Evolutionary conservation across 2,113 vertebrate species (phyloP).

Genomic region (Mormyrus iriodes): DNA sequence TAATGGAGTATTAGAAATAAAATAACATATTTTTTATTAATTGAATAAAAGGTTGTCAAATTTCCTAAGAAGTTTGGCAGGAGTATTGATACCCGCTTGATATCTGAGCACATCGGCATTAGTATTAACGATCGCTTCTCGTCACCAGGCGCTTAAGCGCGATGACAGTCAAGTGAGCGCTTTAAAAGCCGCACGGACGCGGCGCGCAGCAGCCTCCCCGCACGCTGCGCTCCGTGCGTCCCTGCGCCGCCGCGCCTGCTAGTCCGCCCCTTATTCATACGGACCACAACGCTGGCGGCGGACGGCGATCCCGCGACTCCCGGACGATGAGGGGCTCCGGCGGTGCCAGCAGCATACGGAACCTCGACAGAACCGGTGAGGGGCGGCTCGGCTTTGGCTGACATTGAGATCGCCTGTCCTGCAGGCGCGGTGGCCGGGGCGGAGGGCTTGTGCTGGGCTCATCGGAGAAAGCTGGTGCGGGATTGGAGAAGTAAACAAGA

Average conservation of each 20-base stretch:
- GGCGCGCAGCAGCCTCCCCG: neutral
- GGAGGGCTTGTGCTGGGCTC: neutral
- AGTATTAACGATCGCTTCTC: neutral
- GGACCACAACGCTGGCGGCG: slow-evolving; percentile 31
- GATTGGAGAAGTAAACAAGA: slow-evolving; percentile 44
- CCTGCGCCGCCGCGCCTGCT: neutral
- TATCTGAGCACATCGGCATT: neutral
- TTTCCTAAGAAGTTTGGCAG: neutral
- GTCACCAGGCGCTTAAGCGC: neutral
- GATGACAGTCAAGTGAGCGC: neutral
- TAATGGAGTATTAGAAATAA: neutral
- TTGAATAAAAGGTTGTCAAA: neutral
- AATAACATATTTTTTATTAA: neutral
- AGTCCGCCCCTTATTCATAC: neutral
- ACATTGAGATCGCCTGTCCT: neutral
- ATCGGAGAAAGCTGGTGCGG: neutral
- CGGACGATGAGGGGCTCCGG: slow-evolving; percentile 62
- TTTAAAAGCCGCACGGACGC: neutral
- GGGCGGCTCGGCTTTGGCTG: neutral
- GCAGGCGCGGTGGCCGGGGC: neutral
- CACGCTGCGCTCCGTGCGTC: slow-evolving; percentile 23
- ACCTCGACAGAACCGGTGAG: slow-evolving; percentile 54
- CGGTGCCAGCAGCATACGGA: slow-evolving; percentile 45
- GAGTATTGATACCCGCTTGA: neutral
- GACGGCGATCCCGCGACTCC: slow-evolving; percentile 16